Percentiles rank a stretch among this genome's conserved stretches.
Conservation (phyloP, 2,888 invertebrate genomes). For the Ectropis crepuscularia region DNA sequence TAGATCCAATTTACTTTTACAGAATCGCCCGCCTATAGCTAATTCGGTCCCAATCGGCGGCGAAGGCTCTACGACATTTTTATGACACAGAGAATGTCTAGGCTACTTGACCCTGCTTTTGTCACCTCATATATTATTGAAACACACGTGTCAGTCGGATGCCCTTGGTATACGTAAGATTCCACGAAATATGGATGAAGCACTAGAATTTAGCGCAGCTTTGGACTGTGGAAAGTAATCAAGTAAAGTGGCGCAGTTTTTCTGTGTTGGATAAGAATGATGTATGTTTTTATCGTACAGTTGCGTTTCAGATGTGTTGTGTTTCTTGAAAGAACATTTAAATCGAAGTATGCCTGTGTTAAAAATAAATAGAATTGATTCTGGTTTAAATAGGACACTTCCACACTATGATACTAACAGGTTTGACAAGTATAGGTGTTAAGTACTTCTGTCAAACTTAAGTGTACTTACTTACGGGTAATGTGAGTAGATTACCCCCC, state of each 20-base stretch:
- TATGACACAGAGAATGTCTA: constrained; percentile 33
- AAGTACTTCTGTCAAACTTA: too few species aligned
- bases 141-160: constrained; percentile 33
- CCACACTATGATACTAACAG: too few species aligned
- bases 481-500: too few species aligned
- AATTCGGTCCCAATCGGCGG: constrained; percentile 16
- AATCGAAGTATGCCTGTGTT: too few species aligned
- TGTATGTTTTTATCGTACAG: not conserved
- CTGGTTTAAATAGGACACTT: too few species aligned
- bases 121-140: constrained; percentile 42
- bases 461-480: too few species aligned
- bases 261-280: not conserved
- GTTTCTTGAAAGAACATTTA: too few species aligned
- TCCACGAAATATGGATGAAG: constrained; percentile 30
- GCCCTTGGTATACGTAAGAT: constrained; percentile 29
- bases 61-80: constrained; percentile 29
- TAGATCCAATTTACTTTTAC: too few species aligned
- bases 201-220: constrained; percentile 15
- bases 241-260: constrained; percentile 16
- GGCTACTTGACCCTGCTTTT: constrained; percentile 35
- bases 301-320: not conserved
- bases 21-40: not conserved
- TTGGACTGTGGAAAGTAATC: constrained; percentile 17
- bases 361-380: too few species aligned
- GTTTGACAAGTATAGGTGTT: too few species aligned